Conservation (phyloP, 2,888 invertebrate genomes). For the Brachyptera risi region DNA sequence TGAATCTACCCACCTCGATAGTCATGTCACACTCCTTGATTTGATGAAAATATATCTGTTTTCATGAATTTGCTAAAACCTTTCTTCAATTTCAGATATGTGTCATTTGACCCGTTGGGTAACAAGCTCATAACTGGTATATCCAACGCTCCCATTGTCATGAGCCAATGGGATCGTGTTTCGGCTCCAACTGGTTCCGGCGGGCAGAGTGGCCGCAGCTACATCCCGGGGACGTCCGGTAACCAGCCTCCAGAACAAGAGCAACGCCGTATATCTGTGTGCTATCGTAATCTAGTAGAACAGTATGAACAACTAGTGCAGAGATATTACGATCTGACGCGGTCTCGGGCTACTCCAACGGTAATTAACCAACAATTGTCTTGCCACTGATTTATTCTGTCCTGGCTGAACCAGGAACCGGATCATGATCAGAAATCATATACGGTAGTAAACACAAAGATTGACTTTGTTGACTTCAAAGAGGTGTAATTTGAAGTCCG, state of each 20-base stretch:
- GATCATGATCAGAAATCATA: no score
- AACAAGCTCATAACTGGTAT: constrained; percentile 81
- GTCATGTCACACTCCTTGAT: no score
- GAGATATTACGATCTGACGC: constrained; percentile 46
- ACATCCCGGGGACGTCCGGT: neutral
- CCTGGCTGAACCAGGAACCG: no score
- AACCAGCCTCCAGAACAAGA: constrained; percentile 42
- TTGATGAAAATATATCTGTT: no score
- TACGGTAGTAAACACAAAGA: no score
- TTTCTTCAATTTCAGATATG: constrained; percentile 65
- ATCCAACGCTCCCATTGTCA: constrained; percentile 54
- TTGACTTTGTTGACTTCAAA: no score
- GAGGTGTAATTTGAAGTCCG: no score
- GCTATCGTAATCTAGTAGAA: constrained; percentile 49
- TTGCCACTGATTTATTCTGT: no score
- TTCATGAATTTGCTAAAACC: neutral
- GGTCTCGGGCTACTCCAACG: constrained; percentile 47
- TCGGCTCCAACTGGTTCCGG: neutral
- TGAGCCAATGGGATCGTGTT: constrained; percentile 51
- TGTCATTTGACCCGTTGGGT: constrained; percentile 78
- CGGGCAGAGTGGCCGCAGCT: neutral
- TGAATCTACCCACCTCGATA: no score
- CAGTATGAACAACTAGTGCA: constrained; percentile 51
- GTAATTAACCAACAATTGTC: no score
- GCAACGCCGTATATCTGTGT: constrained; percentile 46